A percentile compares a stretch with the other conserved stretches of the same genome.
phyloP scores from a whole-genome alignment of 2,113 vertebrate genomes.

The Ahaetulla prasina region DNA sequence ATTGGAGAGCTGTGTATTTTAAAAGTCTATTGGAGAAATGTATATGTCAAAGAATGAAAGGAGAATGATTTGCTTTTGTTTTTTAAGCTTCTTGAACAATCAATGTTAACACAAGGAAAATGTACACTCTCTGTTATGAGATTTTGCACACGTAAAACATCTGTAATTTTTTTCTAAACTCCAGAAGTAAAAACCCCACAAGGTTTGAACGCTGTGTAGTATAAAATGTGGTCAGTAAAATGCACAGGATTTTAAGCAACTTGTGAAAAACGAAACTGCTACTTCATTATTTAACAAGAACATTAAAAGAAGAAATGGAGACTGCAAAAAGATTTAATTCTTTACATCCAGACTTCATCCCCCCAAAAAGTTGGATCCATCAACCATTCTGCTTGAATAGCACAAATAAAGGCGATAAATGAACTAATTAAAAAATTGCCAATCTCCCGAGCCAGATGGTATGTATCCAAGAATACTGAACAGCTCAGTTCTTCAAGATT shows the following conservation, averaged over 20 bases:
- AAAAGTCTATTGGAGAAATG: background rate
- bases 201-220: background rate
- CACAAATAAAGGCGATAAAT: background rate
- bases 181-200: background rate
- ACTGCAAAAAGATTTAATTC: background rate
- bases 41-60: background rate
- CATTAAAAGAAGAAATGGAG: background rate
- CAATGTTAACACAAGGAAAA: background rate
- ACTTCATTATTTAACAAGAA: background rate
- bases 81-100: background rate
- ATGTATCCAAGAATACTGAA: background rate
- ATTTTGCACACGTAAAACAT: background rate
- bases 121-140: background rate
- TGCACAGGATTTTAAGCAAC: background rate
- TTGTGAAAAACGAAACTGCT: background rate
- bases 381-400: background rate
- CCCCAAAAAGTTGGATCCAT: background rate
- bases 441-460: background rate
- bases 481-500: slow-evolving; percentile 5
- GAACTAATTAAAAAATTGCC: background rate
- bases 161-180: background rate
- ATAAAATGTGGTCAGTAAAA: background rate
- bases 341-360: background rate
- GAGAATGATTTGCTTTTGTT: background rate
- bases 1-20: background rate